Percentiles rank a stretch among this genome's conserved stretches.
Evolutionary conservation across 2,888 invertebrate species (phyloP).

Genomic region (Aphodius sticticus): DNA sequence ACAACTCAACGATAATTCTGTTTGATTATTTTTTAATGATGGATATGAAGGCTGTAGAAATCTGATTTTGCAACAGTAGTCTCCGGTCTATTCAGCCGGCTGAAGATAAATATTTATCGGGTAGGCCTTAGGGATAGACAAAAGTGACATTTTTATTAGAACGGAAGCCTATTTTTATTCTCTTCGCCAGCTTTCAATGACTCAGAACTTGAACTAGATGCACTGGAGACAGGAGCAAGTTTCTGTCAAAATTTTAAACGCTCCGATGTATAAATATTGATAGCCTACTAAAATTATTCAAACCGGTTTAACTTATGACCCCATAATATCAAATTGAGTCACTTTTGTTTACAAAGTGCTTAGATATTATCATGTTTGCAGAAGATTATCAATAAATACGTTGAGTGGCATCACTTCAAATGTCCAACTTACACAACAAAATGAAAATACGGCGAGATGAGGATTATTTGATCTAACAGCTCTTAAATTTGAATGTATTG

Average conservation of each 20-base stretch:
- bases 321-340: not conserved
- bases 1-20: not conserved
- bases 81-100: not conserved
- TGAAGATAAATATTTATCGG: not conserved
- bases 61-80: not conserved
- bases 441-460: not conserved
- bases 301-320: too few species aligned
- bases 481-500: too few species aligned
- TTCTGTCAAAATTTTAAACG: not conserved
- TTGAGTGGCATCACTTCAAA: not conserved
- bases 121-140: not conserved
- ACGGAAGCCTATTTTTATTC: not conserved
- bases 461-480: not conserved
- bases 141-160: conserved; percentile 4
- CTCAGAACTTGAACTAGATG: not conserved
- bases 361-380: not conserved
- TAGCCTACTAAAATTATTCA: too few species aligned
- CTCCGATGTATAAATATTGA: not conserved
- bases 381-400: not conserved
- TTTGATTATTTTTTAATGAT: conserved; percentile 4
- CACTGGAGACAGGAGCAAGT: not conserved
- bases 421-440: not conserved
- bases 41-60: not conserved
- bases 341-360: not conserved
- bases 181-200: not conserved